phyloP scores from a whole-genome alignment of 1,140 invertebrate genomes.

The Drosophila elegans region DNA sequence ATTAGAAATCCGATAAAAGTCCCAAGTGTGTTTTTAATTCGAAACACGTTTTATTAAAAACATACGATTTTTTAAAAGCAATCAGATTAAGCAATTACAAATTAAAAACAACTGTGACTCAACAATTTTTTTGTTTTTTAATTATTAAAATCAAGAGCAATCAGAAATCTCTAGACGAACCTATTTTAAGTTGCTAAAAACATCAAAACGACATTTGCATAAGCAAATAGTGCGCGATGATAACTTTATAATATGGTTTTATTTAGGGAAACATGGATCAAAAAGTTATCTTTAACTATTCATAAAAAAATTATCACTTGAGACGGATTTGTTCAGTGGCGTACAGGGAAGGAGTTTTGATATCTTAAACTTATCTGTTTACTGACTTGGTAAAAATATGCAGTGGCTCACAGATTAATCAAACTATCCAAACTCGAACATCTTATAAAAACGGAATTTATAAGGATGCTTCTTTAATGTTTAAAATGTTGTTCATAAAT shows the following conservation, averaged over 20 bases:
- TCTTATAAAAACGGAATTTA: no score
- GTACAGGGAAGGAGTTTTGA: no score
- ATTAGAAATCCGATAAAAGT: no score
- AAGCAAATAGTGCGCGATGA: background rate
- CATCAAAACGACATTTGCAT: background rate
- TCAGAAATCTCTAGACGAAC: background rate
- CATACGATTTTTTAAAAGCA: background rate
- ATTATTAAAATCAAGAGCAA: background rate
- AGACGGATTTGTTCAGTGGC: no score
- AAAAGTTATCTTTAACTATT: background rate
- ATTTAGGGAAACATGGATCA: background rate
- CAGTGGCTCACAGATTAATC: no score
- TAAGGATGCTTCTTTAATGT: no score
- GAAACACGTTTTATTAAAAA: background rate
- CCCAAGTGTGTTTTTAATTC: background rate
- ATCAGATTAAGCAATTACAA: background rate
- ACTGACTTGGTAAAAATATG: no score
- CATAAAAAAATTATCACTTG: background rate
- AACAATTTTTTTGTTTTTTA: background rate
- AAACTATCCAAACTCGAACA: no score
- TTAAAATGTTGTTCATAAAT: no score
- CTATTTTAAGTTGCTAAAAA: no score
- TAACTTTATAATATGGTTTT: background rate
- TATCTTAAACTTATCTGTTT: no score
- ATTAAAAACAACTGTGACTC: constrained; percentile 1